Evolutionary conservation across 1,140 invertebrate genomes (phyloP).

Genomic region (Subanguina moxae): DNA sequence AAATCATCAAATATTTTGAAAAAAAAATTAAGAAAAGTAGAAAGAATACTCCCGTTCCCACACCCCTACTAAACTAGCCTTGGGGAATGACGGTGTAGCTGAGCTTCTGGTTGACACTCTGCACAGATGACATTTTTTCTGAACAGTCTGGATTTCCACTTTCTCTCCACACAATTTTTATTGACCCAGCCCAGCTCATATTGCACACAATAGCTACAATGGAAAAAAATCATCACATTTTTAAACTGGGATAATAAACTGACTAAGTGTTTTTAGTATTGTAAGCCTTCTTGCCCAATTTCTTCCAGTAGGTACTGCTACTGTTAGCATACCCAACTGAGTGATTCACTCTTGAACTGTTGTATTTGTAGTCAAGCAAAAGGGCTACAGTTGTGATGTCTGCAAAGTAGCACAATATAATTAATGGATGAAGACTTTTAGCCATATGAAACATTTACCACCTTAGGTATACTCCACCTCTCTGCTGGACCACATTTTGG

Average conservation of each 20-base stretch:
- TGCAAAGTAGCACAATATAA: slow-evolving; percentile 33
- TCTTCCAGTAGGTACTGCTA: neutral
- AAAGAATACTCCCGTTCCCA: too few relatives aligned
- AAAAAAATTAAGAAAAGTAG: too few relatives aligned
- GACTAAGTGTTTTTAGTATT: neutral
- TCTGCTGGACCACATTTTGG: too few relatives aligned
- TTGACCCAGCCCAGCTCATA: slow-evolving; percentile 50
- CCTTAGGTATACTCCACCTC: too few relatives aligned
- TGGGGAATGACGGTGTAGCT: slow-evolving; percentile 42
- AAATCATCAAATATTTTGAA: too few relatives aligned
- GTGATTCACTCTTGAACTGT: slow-evolving; percentile 25
- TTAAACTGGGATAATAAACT: neutral
- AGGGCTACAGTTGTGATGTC: slow-evolving; percentile 48
- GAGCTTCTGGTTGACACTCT: slow-evolving; percentile 52
- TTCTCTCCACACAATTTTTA: slow-evolving; percentile 39
- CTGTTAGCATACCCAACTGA: neutral
- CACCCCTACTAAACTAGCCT: slow-evolving; percentile 20
- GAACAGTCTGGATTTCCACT: slow-evolving; percentile 17
- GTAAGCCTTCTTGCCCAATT: slow-evolving; percentile 4
- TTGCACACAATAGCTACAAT: slow-evolving; percentile 49
- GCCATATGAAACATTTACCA: too few relatives aligned
- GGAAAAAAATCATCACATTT: neutral
- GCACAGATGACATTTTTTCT: slow-evolving; percentile 35
- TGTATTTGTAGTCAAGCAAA: slow-evolving; percentile 46
- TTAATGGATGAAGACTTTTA: too few relatives aligned